A percentile compares a stretch with the other conserved stretches of the same genome.
Conservation (phyloP, 1,140 invertebrate species). For the Cephus cinctus region DNA sequence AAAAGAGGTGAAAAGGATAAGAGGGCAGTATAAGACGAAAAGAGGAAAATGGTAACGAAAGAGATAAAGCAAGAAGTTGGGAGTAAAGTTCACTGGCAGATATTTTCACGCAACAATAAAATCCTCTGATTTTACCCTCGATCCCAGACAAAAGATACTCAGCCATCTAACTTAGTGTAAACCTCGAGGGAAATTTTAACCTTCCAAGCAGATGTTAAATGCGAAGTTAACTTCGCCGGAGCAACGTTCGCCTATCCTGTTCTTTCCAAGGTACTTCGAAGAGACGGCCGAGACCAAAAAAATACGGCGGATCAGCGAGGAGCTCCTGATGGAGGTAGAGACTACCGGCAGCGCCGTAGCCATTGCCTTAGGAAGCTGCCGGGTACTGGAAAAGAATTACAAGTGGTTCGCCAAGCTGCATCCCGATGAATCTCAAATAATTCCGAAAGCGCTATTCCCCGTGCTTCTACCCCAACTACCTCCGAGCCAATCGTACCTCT, state of each 20-base stretch:
- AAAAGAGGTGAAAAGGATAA: too few species aligned
- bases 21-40: too few species aligned
- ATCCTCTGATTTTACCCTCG: conserved; percentile 25
- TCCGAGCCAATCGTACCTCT: too few species aligned
- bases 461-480: too few species aligned
- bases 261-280: conserved; percentile 34
- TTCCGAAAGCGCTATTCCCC: too few species aligned
- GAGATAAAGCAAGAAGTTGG: conserved; percentile 2
- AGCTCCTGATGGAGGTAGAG: conserved; percentile 6
- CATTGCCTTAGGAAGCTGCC: too few species aligned
- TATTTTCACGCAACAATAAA: conserved; percentile 25
- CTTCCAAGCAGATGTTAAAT: conserved; percentile 47
- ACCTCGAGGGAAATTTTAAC: conserved; percentile 51
- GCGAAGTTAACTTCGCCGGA: conserved; percentile 46
- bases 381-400: conserved; percentile 51
- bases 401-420: conserved; percentile 49
- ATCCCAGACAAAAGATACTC: conserved; percentile 35
- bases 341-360: conserved; percentile 21
- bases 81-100: conserved; percentile 7
- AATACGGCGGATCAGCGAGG: conserved; percentile 13
- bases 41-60: not conserved
- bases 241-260: conserved; percentile 20
- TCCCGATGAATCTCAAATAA: conserved; percentile 54
- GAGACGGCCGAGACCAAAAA: conserved; percentile 37
- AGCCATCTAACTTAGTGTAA: conserved; percentile 38